Evolutionary conservation across 2,888 invertebrate genomes (phyloP), one percentile per base, ranked within the genome.

Genomic region (Eudasyphora cyanicolor): DNA sequence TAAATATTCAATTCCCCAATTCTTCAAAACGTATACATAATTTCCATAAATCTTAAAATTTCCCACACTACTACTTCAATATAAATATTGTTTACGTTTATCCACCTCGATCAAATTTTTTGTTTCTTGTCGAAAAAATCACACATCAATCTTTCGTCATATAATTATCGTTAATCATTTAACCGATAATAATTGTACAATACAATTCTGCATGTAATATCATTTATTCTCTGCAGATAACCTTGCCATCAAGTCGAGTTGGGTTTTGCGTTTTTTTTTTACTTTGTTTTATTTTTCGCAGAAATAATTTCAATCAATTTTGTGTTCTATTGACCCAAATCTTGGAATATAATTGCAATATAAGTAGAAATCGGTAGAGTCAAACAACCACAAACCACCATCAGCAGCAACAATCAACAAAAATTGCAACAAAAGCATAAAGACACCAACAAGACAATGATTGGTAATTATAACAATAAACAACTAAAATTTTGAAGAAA

Each of bases 281-380:
- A 10, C 7, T 32, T 29, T 62, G 24, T 35, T 80, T 57, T 19
- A 10, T 51, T 51, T 14, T 57, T 24, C 27, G 6, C 27, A 24
- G 57, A 57, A 57, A 57, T 57, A 24, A 57, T 12, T 67, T 67
- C 67, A 64, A 62, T 62, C 35, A 64, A 64, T 64, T 38, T 8
- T 42, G 38, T 67, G 38, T 67, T 67, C 67, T 67, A 67, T 67
- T 67, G 67, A 67, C 67, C 67, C 24, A 67, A 67, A 67, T 67
- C 67, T 19, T 21, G 14, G 38, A 24, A 32, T n/a, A n/a, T 14
- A 64, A 67, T 67, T 67, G 67, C 67, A 67, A 21, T 42, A 67
- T 10, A 42, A 21, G 38, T 42, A 67, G 24, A 42, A 21, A 24
- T 42, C 24, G 3, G 24, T 12, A 57, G 24, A 24, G 14, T 4